phyloP scores from a whole-genome alignment of 1,140 invertebrate genomes.

The Geopemphigus sp. region DNA sequence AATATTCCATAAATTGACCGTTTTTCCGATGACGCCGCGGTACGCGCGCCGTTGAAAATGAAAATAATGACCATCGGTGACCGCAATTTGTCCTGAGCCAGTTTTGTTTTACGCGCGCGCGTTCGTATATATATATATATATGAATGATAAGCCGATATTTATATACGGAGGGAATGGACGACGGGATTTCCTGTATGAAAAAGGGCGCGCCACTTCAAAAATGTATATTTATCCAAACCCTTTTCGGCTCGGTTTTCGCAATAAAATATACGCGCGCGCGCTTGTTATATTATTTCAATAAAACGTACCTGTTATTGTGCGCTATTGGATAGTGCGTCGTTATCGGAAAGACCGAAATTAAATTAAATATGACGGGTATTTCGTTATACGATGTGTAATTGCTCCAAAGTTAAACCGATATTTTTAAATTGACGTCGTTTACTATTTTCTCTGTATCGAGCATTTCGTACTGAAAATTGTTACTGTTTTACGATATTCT shows the following conservation, averaged over 20 bases:
- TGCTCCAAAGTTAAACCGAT: too few species aligned
- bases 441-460: too few species aligned
- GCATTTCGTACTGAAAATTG: too few species aligned
- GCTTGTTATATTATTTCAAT: too few species aligned
- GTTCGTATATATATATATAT: background rate
- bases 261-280: background rate
- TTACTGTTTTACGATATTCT: too few species aligned
- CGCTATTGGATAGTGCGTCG: too few species aligned
- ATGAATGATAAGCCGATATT: background rate
- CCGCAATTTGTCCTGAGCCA: slow-evolving; percentile 44
- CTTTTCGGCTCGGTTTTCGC: background rate
- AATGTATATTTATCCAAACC: background rate
- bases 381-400: too few species aligned
- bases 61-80: slow-evolving; percentile 45
- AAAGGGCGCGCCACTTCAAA: slow-evolving; percentile 11
- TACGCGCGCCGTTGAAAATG: slow-evolving; percentile 27
- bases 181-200: background rate
- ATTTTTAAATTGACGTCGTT: too few species aligned
- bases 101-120: slow-evolving; percentile 31
- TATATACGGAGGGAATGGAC: background rate
- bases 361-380: too few species aligned
- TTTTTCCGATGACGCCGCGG: slow-evolving; percentile 44
- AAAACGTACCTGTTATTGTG: too few species aligned
- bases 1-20: slow-evolving; percentile 47
- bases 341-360: too few species aligned